A percentile compares a stretch with the other conserved stretches of the same genome.
These are phyloP conservation scores for Chloroceryle aenea DNA, from an alignment of 2,113 vertebrate species.

Conservation along the genomic window DNA sequence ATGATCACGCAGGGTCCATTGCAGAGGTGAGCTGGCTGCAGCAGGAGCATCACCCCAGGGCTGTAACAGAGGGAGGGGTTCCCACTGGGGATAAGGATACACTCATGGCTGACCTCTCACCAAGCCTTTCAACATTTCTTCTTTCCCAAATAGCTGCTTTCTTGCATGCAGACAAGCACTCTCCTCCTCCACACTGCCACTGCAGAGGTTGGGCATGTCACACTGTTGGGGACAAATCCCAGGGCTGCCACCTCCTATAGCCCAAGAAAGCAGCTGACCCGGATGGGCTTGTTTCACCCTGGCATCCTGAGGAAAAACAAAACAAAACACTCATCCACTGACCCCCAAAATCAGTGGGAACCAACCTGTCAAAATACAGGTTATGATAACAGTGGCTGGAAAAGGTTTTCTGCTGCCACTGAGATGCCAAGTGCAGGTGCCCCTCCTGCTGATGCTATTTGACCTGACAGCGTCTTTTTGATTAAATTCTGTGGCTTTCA, in stretches of 20 bases:
- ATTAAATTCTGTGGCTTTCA: background rate
- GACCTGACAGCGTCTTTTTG: background rate
- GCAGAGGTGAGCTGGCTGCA: background rate
- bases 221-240: background rate
- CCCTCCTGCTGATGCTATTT: background rate
- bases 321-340: background rate
- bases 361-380: accelerated
- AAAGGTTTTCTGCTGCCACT: accelerated
- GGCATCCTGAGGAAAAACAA: background rate
- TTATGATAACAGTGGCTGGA: background rate
- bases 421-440: accelerated
- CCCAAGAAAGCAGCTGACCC: background rate
- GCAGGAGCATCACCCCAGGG: background rate
- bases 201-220: accelerated
- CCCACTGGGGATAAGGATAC: background rate
- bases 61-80: background rate
- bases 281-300: background rate
- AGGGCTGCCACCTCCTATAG: background rate
- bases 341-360: background rate
- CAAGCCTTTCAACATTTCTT: background rate
- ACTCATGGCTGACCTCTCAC: background rate
- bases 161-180: accelerated
- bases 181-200: accelerated
- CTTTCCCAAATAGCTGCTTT: background rate
- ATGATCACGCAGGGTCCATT: accelerated